phyloP scores from a whole-genome alignment of 2,888 invertebrate genomes.

The Orchesellides sinensis region DNA sequence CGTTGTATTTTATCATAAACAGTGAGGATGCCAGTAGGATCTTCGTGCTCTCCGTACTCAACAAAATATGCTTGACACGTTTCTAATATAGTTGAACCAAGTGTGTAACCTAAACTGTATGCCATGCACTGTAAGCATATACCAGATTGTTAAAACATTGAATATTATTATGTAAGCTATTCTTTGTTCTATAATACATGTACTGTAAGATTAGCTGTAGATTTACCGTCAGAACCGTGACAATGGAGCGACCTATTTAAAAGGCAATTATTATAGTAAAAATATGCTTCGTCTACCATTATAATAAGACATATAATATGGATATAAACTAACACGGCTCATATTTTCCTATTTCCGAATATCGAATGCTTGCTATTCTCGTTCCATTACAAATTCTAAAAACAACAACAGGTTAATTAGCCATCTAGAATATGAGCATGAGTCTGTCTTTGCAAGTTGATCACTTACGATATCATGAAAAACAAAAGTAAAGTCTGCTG shows the following conservation, averaged over 20 bases:
- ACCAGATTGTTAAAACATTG: no score
- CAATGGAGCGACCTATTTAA: conserved; percentile 15
- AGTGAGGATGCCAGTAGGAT: neutral
- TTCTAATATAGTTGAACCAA: conserved; percentile 2
- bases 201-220: neutral
- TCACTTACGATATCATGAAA: conserved; percentile 27
- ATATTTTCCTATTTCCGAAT: conserved; percentile 27
- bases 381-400: conserved; percentile 5
- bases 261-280: neutral
- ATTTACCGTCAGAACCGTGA: conserved; percentile 25
- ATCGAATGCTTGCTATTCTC: conserved; percentile 11
- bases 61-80: neutral
- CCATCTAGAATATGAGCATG: neutral
- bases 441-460: neutral
- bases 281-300: no score
- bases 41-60: conserved; percentile 28
- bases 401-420: neutral
- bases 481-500: conserved; percentile 20
- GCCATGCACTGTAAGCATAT: no score
- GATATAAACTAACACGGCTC: conserved; percentile 31
- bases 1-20: neutral
- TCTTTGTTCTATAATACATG: no score
- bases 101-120: no score
- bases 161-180: no score
- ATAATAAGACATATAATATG: conserved; percentile 1